Conservation (phyloP, 1,140 invertebrate genomes). For the Cyclina sinensis region DNA sequence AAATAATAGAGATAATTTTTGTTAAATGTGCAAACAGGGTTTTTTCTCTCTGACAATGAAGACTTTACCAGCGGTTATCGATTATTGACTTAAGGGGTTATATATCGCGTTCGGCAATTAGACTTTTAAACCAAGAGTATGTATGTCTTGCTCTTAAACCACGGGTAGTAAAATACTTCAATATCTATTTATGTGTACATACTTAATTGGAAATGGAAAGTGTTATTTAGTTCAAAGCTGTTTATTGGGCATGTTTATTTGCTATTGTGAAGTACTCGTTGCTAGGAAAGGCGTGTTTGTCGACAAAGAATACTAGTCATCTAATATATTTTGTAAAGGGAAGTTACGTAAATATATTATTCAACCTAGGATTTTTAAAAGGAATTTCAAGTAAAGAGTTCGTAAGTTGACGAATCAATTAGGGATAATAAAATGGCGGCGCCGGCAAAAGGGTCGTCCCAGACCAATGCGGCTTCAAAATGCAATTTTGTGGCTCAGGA, state of each 20-base stretch:
- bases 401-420: neutral
- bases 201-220: constrained; percentile 64
- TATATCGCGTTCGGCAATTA: constrained; percentile 21
- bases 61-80: constrained; percentile 27
- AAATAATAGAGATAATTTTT: constrained; percentile 21
- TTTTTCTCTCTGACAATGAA: constrained; percentile 28
- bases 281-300: constrained; percentile 31
- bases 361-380: neutral
- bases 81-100: neutral
- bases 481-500: constrained; percentile 66
- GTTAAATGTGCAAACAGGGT: constrained; percentile 36
- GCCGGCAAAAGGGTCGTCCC: neutral
- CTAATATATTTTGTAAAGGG: constrained; percentile 2
- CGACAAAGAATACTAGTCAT: neutral
- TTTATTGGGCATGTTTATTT: constrained; percentile 23
- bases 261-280: constrained; percentile 46
- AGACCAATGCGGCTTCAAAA: constrained; percentile 51
- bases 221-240: constrained; percentile 16
- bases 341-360: neutral
- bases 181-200: constrained; percentile 41
- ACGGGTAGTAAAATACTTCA: constrained; percentile 53
- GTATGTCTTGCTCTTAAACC: constrained; percentile 15
- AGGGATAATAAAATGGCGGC: constrained; percentile 35
- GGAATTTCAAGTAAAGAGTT: neutral
- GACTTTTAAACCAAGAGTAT: neutral